A percentile compares a stretch with the other conserved stretches of the same genome.
These are phyloP conservation scores for Chloropsis hardwickii DNA, from an alignment of 2,113 vertebrate species.

Conservation along the genomic window DNA sequence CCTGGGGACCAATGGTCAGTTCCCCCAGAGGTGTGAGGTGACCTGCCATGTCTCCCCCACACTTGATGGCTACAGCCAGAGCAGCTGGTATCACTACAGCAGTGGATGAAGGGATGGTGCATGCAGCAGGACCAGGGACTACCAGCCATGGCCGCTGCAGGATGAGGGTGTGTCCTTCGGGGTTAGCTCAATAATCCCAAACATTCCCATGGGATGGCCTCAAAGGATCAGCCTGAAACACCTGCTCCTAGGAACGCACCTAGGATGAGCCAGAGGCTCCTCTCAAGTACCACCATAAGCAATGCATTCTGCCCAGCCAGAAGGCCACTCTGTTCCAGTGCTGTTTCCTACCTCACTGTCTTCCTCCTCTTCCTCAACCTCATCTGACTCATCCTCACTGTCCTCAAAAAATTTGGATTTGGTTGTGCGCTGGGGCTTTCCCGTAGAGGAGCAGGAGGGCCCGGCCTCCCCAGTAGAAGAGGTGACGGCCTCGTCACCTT, in stretches of 20 bases:
- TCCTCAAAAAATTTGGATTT: slow-evolving; percentile 98
- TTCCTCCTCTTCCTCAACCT: slow-evolving; percentile 85
- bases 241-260: slow-evolving; percentile 25
- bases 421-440: slow-evolving; percentile 80
- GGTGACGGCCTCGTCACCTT: slow-evolving; percentile 77
- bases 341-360: slow-evolving; percentile 79
- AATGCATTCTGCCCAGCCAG: slow-evolving; percentile 17
- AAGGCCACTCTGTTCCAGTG: slow-evolving; percentile 43
- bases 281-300: not conserved
- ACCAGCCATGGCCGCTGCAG: not conserved
- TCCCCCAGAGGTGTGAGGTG: not conserved
- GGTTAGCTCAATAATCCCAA: not conserved
- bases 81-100: not conserved
- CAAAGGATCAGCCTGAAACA: not conserved
- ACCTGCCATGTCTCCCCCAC: not conserved
- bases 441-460: slow-evolving; percentile 93
- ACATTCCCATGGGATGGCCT: not conserved
- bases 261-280: slow-evolving; percentile 3
- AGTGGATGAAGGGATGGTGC: not conserved
- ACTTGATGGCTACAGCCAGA: not conserved
- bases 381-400: slow-evolving; percentile 95
- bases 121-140: not conserved
- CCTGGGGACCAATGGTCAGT: not conserved
- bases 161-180: not conserved
- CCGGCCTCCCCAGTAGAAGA: slow-evolving; percentile 85